Conservation (phyloP, 2,797 vertebrate species). For the Acanthornis magna region DNA sequence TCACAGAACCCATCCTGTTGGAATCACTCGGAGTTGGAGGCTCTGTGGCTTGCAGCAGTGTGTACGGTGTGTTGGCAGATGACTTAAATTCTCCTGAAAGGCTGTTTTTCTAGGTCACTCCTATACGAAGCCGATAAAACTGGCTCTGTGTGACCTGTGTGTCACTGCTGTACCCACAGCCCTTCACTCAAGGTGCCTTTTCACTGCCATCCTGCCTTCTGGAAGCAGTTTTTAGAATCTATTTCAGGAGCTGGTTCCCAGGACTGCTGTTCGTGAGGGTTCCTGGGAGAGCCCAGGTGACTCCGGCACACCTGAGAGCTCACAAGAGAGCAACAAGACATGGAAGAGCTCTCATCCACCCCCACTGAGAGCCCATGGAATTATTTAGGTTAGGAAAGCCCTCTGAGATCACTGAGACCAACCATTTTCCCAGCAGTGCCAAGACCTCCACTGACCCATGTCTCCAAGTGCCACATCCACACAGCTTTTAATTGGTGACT, state of each 20-base stretch:
- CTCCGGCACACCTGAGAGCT: not conserved
- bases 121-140: not conserved
- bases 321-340: not conserved
- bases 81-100: constrained; percentile 31
- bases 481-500: not conserved
- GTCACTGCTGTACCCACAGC: not conserved
- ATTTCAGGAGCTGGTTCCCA: not conserved
- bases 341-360: not conserved
- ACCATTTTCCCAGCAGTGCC: not conserved
- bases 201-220: not conserved
- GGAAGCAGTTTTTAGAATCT: constrained; percentile 27
- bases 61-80: not conserved
- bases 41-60: not conserved
- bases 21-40: not conserved
- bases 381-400: not conserved
- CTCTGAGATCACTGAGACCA: not conserved
- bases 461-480: not conserved
- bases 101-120: constrained; percentile 50
- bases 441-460: not conserved
- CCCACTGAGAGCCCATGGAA: not conserved
- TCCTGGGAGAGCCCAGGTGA: not conserved
- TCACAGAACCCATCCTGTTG: not conserved
- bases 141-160: constrained; percentile 31
- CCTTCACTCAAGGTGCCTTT: constrained; percentile 54
- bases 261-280: not conserved